Evolutionary conservation across 2,888 invertebrate species (phyloP), one percentile per base, ranked within the genome.

Genomic region (Lepidochrysops patricia): DNA sequence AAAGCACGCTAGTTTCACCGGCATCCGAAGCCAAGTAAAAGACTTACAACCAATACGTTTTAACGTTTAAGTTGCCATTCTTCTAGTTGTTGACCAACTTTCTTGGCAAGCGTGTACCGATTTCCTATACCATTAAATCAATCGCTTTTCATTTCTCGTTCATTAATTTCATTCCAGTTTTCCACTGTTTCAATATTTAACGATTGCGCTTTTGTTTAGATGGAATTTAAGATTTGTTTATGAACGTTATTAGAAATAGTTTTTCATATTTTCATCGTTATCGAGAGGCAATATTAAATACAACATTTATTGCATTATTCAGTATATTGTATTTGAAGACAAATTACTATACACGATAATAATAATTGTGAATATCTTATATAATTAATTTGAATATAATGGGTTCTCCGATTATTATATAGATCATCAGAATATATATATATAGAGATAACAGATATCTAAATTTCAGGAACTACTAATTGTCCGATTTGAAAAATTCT

Each of bases 181-280:
- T 58, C 15, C 37, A 48, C 49, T 62, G 58, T 57, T 62, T 60
- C 49, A 58, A 57, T 60, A 62, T 62, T 60, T 60, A 27, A 58
- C 12, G 19, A 49, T 54, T 54, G 54, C 54, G 12, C 54, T 54
- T 54, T 54, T 54, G 12, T 15, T 29, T 32, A 19, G 54, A 32
- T 15, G 19, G 32, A 23, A 37, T 13, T 37, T 13, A 29, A 29
- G 29, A 29, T 29, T 50, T 50, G n/a, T n/a, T 25, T n/a, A 13
- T 6, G 19, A 43, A 15, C 6, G 13, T 37, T 37, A 43, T 43
- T 43, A 43, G 43, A 19, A 43, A 2, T 19, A 43, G 19, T 43
- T n/a, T n/a, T n/a, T n/a, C n/a, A n/a, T n/a, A n/a, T n/a, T n/a
- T n/a, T n/a, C n/a, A n/a, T 29, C 29, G 9, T 29, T 29, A 29